Evolutionary conservation across 2,888 invertebrate species (phyloP), one percentile per base, ranked within the genome.

Genomic region (Tipula confusa): DNA sequence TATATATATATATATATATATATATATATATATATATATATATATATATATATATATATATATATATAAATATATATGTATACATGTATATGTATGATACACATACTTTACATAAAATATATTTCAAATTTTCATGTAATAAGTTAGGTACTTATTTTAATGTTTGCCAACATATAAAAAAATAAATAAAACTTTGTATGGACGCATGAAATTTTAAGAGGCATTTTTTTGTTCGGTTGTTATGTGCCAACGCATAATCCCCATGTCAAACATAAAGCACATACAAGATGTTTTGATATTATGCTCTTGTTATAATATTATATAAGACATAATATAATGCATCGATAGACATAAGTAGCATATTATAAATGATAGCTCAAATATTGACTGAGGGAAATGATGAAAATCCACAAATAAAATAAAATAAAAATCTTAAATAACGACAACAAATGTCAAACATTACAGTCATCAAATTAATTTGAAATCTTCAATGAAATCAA

Each of bases 91-190:
- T 31, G 7, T 7, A 31, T 31, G n/a, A 24, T 9, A 24, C 2
- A 64, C 64, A 64, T 64, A 64, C 64, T 64, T 64, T 64, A 64
- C 64, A 64, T 64, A 64, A 9, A 64, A 64, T 64, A 24, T 64
- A 64, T 64, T 64, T 64, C 24, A 64, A 24, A 64, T 64, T 64
- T 64, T 64, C 64, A 64, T 64, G 64, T 64, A 64, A 64, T 64
- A 64, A 64, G 64, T 64, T 64, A 64, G 64, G 24, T 64, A 64
- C 64, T 64, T 64, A 64, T 64, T 64, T 64, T 64, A 64, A 64
- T 64, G 64, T 64, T 64, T 64, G 64, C 24, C n/a, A 64, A 7
- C 64, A 64, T 64, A 64, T 13, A 9, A 38, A 64, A 64, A 64
- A 11, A 24, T 64, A 64, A 64, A 7, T 18, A 24, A n/a, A n/a